Conservation (phyloP, 2,888 invertebrate genomes). For the Lamellibrachia satsuma region DNA sequence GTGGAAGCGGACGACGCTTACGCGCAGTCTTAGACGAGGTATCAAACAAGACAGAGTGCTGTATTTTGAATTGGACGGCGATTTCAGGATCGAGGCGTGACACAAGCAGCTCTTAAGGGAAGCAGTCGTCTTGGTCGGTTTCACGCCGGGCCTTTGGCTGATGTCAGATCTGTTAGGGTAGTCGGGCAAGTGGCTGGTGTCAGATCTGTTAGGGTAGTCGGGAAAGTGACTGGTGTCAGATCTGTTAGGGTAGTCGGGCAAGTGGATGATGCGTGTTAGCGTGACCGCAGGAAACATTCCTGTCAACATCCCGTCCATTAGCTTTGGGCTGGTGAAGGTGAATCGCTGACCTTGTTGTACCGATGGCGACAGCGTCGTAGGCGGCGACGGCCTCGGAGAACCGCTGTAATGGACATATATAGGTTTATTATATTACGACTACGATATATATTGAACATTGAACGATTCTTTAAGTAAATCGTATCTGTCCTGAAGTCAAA, state of each 20-base stretch:
- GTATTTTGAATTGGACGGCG: background rate
- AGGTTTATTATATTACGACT: background rate
- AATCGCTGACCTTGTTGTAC: background rate
- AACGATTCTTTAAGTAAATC: too few species aligned
- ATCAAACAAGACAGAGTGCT: background rate
- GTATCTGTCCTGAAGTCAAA: too few species aligned
- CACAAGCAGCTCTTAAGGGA: background rate
- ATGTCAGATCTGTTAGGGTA: background rate
- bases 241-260: too few species aligned
- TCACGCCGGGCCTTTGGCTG: background rate
- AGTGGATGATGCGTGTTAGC: background rate
- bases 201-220: too few species aligned
- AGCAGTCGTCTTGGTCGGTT: background rate
- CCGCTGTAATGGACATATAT: background rate
- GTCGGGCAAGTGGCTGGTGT: background rate
- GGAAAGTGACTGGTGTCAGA: too few species aligned
- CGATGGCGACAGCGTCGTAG: background rate
- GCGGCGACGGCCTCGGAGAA: background rate
- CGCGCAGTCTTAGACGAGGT: background rate
- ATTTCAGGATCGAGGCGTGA: background rate
- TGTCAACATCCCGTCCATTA: background rate
- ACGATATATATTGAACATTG: background rate
- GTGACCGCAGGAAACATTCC: background rate
- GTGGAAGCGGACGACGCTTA: background rate
- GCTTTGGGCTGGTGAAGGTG: background rate